Evolutionary conservation across 2,888 invertebrate genomes (phyloP), one percentile per base, ranked within the genome.

Genomic region (Lobophora halterata): DNA sequence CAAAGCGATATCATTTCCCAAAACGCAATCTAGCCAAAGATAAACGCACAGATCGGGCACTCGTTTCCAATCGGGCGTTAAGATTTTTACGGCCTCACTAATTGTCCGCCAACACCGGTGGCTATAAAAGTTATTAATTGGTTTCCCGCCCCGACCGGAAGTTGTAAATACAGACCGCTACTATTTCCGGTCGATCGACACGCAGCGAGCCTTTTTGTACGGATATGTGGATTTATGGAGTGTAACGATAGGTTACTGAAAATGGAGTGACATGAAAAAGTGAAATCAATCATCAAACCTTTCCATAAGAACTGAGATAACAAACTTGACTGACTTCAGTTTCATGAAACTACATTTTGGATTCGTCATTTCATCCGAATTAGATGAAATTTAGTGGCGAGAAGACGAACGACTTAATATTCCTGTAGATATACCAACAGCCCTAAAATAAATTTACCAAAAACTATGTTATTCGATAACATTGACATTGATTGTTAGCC

Each of bases 111-210:
- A 68, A 58, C 70, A 61, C 70, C 76, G 82, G 78, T 71, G 73
- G 64, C 83, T 62, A 85, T 85, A 85, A 85, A 83, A 82, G 83
- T 82, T 85, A 85, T 85, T 85, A 85, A 85, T 85, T 82, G 83
- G 72, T 73, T 71, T 71, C 78, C 79, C 76, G 73, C 73, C 74
- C 69, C 57, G 8, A 16, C 59, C 74, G 83, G 83, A 82, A 81
- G 83, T 77, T 80, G 82, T 85, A 83, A 83, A 83, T 82, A 82
- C 76, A 68, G 63, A 50, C 66, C 71, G 68, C 75, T 63, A 75
- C 80, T 82, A 80, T 77, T 78, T 82, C 81, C 82, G 80, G 72
- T 67, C 76, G 68, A 80, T 79, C 74, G 80, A 69, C 78, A 72
- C 75, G 75, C 75, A 65, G 69, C 66, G 65, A 56, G 55, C 65